These are phyloP conservation scores for Leucoma salicis DNA, from an alignment of 2,888 invertebrate species.

Conservation along the genomic window DNA sequence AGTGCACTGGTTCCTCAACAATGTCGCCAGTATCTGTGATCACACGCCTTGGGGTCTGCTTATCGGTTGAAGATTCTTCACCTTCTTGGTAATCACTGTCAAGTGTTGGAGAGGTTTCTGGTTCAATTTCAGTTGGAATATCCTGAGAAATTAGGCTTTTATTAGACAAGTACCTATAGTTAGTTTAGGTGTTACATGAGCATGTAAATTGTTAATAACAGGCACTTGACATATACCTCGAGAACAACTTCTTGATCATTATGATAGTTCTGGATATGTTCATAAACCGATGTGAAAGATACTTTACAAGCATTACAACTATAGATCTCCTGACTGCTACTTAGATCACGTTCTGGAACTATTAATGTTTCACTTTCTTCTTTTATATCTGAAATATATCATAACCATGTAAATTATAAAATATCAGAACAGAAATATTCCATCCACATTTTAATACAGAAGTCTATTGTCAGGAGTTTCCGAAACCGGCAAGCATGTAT, in stretches of 20 bases:
- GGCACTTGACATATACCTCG: slow-evolving; percentile 81
- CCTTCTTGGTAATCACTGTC: slow-evolving; percentile 16
- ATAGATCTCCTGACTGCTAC: slow-evolving; percentile 68
- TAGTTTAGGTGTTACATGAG: too few relatives aligned
- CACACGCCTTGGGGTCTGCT: slow-evolving; percentile 50
- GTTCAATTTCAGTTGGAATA: not conserved
- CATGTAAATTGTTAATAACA: too few relatives aligned
- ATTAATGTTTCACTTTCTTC: slow-evolving; percentile 39
- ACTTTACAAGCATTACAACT: slow-evolving; percentile 85
- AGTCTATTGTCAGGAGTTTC: too few relatives aligned
- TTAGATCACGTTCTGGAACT: slow-evolving; percentile 36
- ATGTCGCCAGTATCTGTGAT: slow-evolving; percentile 71
- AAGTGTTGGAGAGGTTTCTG: not conserved
- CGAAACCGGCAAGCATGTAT: too few relatives aligned
- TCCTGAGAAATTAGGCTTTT: slow-evolving; percentile 38
- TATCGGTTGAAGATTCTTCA: slow-evolving; percentile 29
- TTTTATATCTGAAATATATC: slow-evolving; percentile 40
- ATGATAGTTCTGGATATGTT: slow-evolving; percentile 85
- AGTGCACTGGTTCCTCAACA: slow-evolving; percentile 49
- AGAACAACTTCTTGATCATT: slow-evolving; percentile 86
- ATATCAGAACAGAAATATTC: not conserved
- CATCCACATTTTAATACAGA: too few relatives aligned
- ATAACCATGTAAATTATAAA: not conserved
- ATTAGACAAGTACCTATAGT: too few relatives aligned
- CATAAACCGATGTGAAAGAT: slow-evolving; percentile 84